Percentiles rank a stretch among this genome's conserved stretches.
These are phyloP conservation scores for Pyrgus malvae DNA, from an alignment of 2,888 invertebrate species.

Conservation along the genomic window DNA sequence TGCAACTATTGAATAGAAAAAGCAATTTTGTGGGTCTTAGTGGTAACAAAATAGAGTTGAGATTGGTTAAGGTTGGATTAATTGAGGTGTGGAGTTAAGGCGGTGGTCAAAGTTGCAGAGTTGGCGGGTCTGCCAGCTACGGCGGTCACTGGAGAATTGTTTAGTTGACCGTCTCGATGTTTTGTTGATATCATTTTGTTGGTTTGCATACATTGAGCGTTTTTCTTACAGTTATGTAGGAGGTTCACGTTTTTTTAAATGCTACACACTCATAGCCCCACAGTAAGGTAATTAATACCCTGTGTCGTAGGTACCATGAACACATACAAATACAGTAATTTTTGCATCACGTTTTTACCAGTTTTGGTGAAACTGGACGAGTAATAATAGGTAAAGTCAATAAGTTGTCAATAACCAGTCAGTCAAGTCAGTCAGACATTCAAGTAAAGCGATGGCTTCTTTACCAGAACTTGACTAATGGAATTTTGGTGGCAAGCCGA, in stretches of 20 bases:
- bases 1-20: neutral
- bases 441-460: too few relatives aligned
- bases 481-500: too few relatives aligned
- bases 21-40: neutral
- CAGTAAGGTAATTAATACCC: too few relatives aligned
- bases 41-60: slow-evolving; percentile 5
- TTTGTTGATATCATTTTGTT: slow-evolving; percentile 9
- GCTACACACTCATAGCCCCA: neutral
- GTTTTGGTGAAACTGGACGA: too few relatives aligned
- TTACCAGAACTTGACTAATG: too few relatives aligned
- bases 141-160: slow-evolving; percentile 69
- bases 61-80: neutral
- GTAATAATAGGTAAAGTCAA: too few relatives aligned
- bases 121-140: slow-evolving; percentile 61
- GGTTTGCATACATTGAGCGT: slow-evolving; percentile 19
- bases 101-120: slow-evolving; percentile 49
- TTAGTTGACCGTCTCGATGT: slow-evolving; percentile 60
- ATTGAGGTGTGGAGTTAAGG: slow-evolving; percentile 19
- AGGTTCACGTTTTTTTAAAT: neutral
- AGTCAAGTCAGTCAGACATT: too few relatives aligned
- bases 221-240: neutral
- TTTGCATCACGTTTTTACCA: too few relatives aligned
- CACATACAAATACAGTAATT: too few relatives aligned
- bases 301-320: too few relatives aligned
- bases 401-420: too few relatives aligned